A percentile compares a stretch with the other conserved stretches of the same genome.
Evolutionary conservation across 2,888 invertebrate genomes (phyloP).

Genomic region (Drosophila longiperda): DNA sequence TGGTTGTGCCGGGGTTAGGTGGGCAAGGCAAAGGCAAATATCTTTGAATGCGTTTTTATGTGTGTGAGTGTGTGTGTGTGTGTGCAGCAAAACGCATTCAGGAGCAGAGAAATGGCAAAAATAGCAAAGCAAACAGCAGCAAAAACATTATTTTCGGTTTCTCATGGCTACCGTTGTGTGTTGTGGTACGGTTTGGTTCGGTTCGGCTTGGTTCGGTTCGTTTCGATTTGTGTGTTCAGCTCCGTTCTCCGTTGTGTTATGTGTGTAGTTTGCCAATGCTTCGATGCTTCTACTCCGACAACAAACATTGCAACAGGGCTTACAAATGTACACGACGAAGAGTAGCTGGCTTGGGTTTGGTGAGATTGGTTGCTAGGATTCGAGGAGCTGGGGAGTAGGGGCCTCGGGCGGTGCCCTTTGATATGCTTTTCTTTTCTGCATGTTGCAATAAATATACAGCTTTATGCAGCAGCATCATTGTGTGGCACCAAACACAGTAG

Average conservation of each 20-base stretch:
- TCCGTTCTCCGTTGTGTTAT: constrained; percentile 24
- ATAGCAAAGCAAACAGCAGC: constrained; percentile 79
- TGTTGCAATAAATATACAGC: constrained; percentile 81
- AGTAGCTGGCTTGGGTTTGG: constrained; percentile 5
- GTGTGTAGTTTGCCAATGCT: constrained; percentile 43
- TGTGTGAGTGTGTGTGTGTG: background rate
- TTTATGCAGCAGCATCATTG: constrained; percentile 57
- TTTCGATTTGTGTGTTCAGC: constrained; percentile 23
- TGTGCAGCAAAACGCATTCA: constrained; percentile 40
- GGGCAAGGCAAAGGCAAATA: background rate
- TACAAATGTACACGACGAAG: constrained; percentile 48
- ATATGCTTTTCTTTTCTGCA: constrained; percentile 76
- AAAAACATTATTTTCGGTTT: constrained; percentile 80
- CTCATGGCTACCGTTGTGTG: constrained; percentile 50
- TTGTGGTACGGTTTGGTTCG: constrained; percentile 33
- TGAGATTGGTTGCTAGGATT: constrained; percentile 8
- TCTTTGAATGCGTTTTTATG: background rate
- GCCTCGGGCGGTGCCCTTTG: constrained; percentile 61
- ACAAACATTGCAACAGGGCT: constrained; percentile 60
- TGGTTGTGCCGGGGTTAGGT: background rate
- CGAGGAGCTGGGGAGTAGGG: constrained; percentile 22
- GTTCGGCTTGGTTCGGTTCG: constrained; percentile 7
- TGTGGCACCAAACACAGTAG: constrained; percentile 1
- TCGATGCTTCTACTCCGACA: constrained; percentile 26
- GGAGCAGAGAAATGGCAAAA: constrained; percentile 68